A percentile compares a stretch with the other conserved stretches of the same genome.
These are phyloP conservation scores for Lethocerus indicus DNA, from an alignment of 1,140 invertebrate species.

Conservation along the genomic window DNA sequence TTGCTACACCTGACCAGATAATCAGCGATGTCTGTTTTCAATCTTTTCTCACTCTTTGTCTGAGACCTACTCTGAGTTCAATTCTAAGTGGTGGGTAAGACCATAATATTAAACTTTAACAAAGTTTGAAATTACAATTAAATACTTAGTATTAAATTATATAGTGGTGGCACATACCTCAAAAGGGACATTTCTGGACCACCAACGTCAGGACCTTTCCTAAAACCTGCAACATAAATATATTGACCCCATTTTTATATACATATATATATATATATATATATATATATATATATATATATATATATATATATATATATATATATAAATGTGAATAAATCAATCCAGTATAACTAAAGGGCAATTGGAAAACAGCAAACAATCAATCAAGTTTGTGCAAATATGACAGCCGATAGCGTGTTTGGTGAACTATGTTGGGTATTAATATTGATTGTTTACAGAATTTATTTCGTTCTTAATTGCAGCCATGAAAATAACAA, in stretches of 20 bases:
- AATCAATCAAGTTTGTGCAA: not conserved
- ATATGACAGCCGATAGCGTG: not conserved
- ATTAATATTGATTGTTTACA: not conserved
- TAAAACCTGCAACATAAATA: conserved; percentile 5
- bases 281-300: not conserved
- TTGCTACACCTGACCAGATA: too few relatives aligned
- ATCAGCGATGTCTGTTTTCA: too few relatives aligned
- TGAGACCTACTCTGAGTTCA: too few relatives aligned
- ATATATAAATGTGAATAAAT: not conserved
- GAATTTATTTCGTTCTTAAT: not conserved
- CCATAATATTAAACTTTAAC: too few relatives aligned
- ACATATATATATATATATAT: not conserved
- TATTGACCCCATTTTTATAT: not conserved
- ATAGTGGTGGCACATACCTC: too few relatives aligned
- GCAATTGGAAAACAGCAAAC: not conserved
- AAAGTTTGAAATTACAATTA: too few relatives aligned
- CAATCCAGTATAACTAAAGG: not conserved
- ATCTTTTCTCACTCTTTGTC: too few relatives aligned
- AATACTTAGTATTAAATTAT: too few relatives aligned
- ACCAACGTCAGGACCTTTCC: conserved; percentile 3
- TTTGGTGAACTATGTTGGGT: not conserved
- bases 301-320: not conserved
- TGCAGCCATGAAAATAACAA: not conserved
- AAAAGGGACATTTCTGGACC: not conserved
- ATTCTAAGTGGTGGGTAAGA: too few relatives aligned